Conservation (phyloP, 2,797 vertebrate genomes). For the Astyanax mexicanus region DNA sequence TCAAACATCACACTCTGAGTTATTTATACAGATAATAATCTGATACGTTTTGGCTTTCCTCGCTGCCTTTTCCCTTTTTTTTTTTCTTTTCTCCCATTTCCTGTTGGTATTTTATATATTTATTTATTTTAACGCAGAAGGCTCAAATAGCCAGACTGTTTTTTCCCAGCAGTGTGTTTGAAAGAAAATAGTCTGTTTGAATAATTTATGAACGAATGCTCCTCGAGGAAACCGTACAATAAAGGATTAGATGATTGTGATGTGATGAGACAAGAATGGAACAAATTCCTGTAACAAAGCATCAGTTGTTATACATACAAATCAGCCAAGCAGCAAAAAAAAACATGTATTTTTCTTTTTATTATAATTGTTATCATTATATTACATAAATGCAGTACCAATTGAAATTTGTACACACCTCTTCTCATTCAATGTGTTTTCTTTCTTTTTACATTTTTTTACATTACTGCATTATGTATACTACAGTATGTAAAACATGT, state of each 20-base stretch:
- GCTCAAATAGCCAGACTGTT: neutral
- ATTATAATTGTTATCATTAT: neutral
- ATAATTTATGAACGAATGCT: slow-evolving; percentile 5
- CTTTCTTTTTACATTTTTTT: too few relatives aligned
- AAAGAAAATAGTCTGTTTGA: neutral
- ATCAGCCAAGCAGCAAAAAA: neutral
- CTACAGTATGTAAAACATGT: too few relatives aligned
- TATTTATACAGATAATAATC: too few relatives aligned
- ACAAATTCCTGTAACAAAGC: neutral
- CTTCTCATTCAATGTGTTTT: too few relatives aligned
- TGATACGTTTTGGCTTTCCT: neutral
- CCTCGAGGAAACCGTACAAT: slow-evolving; percentile 1
- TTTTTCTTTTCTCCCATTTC: neutral
- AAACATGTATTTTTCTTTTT: too few relatives aligned
- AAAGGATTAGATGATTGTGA: slow-evolving; percentile 8
- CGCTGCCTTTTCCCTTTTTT: neutral
- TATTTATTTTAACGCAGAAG: neutral
- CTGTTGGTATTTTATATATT: neutral
- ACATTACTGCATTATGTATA: too few relatives aligned
- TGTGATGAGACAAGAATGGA: slow-evolving; percentile 14
- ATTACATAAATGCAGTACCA: too few relatives aligned
- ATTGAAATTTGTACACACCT: too few relatives aligned
- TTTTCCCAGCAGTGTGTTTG: neutral
- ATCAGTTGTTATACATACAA: neutral
- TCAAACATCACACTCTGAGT: neutral